Percentiles rank a stretch among this genome's conserved stretches.
phyloP scores from a whole-genome alignment of 1,140 invertebrate species.

The Drosophila elegans region DNA sequence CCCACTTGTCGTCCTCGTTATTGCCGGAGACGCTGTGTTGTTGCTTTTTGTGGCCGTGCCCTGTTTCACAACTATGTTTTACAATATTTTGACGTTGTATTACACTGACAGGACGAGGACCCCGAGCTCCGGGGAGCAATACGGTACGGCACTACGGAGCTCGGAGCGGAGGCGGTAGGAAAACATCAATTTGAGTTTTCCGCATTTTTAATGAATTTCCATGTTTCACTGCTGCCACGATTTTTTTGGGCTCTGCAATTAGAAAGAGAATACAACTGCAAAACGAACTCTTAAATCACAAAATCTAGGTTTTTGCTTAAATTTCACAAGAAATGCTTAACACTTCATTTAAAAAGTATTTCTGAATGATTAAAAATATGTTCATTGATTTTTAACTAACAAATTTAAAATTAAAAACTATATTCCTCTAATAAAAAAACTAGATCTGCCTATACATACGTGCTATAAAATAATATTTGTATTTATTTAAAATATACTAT shows the following conservation, averaged over 20 bases:
- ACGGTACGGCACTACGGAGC: not conserved
- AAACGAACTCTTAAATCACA: not conserved
- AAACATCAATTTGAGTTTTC: constrained; percentile 77
- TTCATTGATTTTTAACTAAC: too few relatives aligned
- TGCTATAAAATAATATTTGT: too few relatives aligned
- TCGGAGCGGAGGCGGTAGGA: constrained; percentile 24
- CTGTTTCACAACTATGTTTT: constrained; percentile 83
- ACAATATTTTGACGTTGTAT: constrained; percentile 80
- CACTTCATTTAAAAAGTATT: too few relatives aligned
- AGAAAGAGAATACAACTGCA: constrained; percentile 1
- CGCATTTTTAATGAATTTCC: constrained; percentile 80
- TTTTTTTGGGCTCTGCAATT: constrained; percentile 46
- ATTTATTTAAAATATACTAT: too few relatives aligned
- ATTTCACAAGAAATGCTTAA: not conserved
- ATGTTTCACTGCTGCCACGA: constrained; percentile 47
- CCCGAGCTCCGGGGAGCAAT: constrained; percentile 14
- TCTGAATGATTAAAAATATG: too few relatives aligned
- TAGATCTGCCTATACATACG: too few relatives aligned
- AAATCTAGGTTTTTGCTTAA: not conserved
- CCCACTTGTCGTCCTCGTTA: constrained; percentile 64
- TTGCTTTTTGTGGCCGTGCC: constrained; percentile 60
- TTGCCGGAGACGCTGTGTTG: constrained; percentile 58
- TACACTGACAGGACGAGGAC: constrained; percentile 51
- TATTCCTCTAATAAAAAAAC: too few relatives aligned
- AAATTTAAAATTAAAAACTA: too few relatives aligned